phyloP scores from a whole-genome alignment of 2,888 invertebrate species.

The Eretmocerus hayati region DNA sequence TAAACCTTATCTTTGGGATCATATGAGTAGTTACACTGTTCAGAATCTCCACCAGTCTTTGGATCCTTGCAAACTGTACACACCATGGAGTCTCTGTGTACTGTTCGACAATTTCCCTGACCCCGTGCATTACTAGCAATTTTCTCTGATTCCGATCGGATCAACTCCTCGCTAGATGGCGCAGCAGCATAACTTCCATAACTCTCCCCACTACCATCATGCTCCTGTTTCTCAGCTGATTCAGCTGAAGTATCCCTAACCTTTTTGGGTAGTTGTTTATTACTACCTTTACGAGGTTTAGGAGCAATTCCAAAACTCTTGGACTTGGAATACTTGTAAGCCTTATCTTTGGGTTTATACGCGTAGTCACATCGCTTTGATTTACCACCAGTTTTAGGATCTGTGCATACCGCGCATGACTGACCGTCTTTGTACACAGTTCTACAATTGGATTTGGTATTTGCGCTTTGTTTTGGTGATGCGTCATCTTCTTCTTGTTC shows the following conservation, averaged over 20 bases:
- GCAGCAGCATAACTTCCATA: constrained; percentile 8
- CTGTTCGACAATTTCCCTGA: constrained; percentile 56
- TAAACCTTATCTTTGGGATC: constrained; percentile 61
- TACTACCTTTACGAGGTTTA: background rate
- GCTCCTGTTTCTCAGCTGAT: constrained; percentile 19
- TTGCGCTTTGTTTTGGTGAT: background rate
- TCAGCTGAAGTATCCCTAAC: constrained; percentile 9
- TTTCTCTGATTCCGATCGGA: constrained; percentile 55
- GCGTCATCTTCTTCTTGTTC: constrained; percentile 4
- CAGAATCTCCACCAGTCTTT: constrained; percentile 68
- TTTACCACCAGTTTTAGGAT: constrained; percentile 50
- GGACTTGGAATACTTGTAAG: constrained; percentile 37
- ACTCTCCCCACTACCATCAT: constrained; percentile 15
- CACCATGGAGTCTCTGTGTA: constrained; percentile 58
- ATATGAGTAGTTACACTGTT: constrained; percentile 72
- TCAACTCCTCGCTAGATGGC: constrained; percentile 32
- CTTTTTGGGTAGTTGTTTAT: constrained; percentile 8
- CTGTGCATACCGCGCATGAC: constrained; percentile 53
- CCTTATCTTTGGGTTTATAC: constrained; percentile 45
- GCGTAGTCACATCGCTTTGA: constrained; percentile 56
- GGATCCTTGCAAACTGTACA: constrained; percentile 70
- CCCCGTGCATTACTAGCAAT: constrained; percentile 51
- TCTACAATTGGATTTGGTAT: constrained; percentile 23
- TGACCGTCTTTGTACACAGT: constrained; percentile 42
- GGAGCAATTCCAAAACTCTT: constrained; percentile 35